These are phyloP conservation scores for Carabus problematicus DNA, from an alignment of 2,888 invertebrate species.

Conservation along the genomic window DNA sequence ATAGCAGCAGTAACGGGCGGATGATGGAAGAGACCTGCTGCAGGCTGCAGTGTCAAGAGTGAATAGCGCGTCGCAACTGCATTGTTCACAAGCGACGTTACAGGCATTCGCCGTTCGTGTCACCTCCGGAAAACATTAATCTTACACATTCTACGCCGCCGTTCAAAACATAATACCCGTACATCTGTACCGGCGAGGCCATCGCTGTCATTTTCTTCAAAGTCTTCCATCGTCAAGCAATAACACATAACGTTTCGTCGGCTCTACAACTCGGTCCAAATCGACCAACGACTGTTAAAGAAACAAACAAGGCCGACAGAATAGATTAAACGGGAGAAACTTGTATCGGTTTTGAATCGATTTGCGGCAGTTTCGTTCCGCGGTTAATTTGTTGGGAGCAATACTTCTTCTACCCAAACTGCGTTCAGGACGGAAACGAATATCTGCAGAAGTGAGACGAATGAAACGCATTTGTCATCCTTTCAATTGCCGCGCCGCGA, in stretches of 20 bases:
- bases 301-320: neutral
- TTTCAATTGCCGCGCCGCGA: slow-evolving; percentile 32
- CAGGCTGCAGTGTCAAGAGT: slow-evolving; percentile 4
- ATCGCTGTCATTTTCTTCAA: slow-evolving; percentile 28
- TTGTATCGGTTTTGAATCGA: slow-evolving; percentile 23
- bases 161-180: slow-evolving; percentile 34
- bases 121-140: slow-evolving; percentile 38
- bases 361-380: neutral
- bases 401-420: slow-evolving; percentile 1
- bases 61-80: slow-evolving; percentile 27
- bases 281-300: too few species aligned
- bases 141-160: slow-evolving; percentile 26
- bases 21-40: slow-evolving; percentile 1
- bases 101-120: slow-evolving; percentile 1
- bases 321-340: neutral
- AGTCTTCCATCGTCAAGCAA: too few species aligned
- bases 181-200: slow-evolving; percentile 38
- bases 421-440: slow-evolving; percentile 14
- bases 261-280: too few species aligned
- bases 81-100: slow-evolving; percentile 28
- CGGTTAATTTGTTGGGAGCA: slow-evolving; percentile 7
- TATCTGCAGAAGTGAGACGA: slow-evolving; percentile 33
- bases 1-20: neutral
- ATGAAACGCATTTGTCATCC: slow-evolving; percentile 38
- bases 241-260: too few species aligned